Evolutionary conservation across 1,140 invertebrate species (phyloP), one percentile per base, ranked within the genome.

Genomic region (Musca vetustissima): DNA sequence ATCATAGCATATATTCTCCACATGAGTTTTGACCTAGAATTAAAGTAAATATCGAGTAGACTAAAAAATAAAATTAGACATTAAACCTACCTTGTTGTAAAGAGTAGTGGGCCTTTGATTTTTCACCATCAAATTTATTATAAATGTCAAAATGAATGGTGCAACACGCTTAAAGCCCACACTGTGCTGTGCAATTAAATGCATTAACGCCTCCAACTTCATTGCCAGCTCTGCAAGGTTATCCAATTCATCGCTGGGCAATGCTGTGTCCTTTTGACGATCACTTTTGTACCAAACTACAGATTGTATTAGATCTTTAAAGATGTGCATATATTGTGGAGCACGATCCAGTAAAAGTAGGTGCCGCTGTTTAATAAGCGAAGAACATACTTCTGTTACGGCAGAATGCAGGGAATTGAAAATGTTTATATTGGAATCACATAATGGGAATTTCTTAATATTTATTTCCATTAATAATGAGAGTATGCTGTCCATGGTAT

Each of bases 151-250:
- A 11, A 82, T 66, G 64, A 82, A 82, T 9, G 80, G 80, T 0
- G 78, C 78, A 8, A 82, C 73, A 66, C 80, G 76, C 64, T 82
- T 82, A 2, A 82, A 66, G 66, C 78, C 74, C 52, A 79, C 21
- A 3, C 74, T 71, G 64, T 78, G 77, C 0, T 69, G 74, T 0
- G 65, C 66, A 0, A 76, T 65, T 66, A 79, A 69, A 17, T 72
- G 73, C 70, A 82, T 77, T 9, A 82, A 55, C 2, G 75, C 73
- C 7, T 77, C 76, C 49, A 82, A 14, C 49, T 82, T 82, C 0
- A 79, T 48, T 1, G 73, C 76, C 70, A 82, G 21, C 13, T 82
- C 80, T 0, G 75, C 68, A 32, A 82, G 55, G 0, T 73, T 73
- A 14, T 82, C 73, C 3, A 82, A 50, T 71, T 82, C 80, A 6